Conservation (phyloP, 2,797 vertebrate genomes). For the Acridotheres tristis region DNA sequence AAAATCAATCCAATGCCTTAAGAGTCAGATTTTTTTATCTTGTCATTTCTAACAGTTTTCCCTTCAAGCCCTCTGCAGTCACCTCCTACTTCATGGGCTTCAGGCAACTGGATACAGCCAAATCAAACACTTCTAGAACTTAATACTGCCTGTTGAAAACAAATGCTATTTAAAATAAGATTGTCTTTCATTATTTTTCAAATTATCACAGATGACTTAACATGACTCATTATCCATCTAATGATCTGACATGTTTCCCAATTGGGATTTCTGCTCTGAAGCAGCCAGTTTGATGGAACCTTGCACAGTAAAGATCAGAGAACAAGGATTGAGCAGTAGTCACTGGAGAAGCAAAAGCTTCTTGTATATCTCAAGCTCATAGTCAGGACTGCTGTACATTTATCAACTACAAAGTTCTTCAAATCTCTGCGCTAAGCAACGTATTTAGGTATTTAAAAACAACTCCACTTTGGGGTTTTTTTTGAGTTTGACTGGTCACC, state of each 20-base stretch:
- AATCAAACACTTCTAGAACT: not conserved
- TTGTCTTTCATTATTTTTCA: not conserved
- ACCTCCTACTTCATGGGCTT: not conserved
- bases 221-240: not conserved
- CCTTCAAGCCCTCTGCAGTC: not conserved
- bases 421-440: fast-evolving
- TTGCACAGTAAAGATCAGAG: not conserved
- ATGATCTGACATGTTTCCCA: not conserved
- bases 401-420: not conserved
- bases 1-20: not conserved
- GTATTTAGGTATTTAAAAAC: not conserved
- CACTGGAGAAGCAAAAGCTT: not conserved
- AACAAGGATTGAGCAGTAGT: not conserved
- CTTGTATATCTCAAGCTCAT: not conserved
- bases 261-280: not conserved
- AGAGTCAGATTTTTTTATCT: not conserved
- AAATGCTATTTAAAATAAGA: not conserved
- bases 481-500: not conserved
- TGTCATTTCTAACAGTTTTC: not conserved
- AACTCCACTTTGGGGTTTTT: not conserved
- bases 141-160: not conserved
- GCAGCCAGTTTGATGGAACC: not conserved
- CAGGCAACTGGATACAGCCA: not conserved
- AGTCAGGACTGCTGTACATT: not conserved
- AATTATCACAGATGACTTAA: not conserved